Percentiles rank a stretch among this genome's conserved stretches.
Conservation (phyloP, 2,797 vertebrate species). For the Sardinella longiceps region DNA sequence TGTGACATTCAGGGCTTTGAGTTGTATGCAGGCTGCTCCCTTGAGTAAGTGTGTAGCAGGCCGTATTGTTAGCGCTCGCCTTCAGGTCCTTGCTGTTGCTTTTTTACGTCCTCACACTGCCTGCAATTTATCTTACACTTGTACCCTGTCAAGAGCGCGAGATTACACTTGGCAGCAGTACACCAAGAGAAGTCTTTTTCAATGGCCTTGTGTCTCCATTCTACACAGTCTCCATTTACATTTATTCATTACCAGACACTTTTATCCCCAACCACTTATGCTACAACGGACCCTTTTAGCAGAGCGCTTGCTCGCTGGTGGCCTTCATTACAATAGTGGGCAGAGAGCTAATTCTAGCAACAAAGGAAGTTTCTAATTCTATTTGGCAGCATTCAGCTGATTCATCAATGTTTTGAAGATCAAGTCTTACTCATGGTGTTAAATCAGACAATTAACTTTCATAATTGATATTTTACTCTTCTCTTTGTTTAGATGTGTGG, state of each 20-base stretch:
- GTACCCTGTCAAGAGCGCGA: not conserved
- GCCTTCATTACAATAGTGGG: no score
- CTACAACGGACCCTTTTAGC: not conserved
- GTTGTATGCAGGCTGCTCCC: not conserved
- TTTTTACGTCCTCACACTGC: not conserved
- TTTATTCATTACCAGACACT: slow-evolving; percentile 3
- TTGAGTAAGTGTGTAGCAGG: not conserved
- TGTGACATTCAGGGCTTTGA: not conserved
- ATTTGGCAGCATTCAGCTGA: no score
- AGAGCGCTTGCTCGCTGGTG: not conserved
- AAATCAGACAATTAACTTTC: no score
- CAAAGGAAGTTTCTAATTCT: no score
- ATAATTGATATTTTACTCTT: no score
- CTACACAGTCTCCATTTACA: not conserved
- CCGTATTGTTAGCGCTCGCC: not conserved
- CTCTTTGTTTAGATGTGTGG: no score
- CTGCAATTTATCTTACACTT: slow-evolving; percentile 8
- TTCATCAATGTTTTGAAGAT: no score
- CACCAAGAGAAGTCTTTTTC: not conserved
- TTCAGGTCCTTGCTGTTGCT: not conserved
- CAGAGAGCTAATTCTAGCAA: no score
- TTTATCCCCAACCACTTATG: not conserved
- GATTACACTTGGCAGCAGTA: slow-evolving; percentile 1
- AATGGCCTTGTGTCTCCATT: not conserved
- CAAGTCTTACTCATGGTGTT: no score